Percentiles rank a stretch among this genome's conserved stretches.
phyloP scores from a whole-genome alignment of 2,888 invertebrate genomes.

The Isoperla grammatica region DNA sequence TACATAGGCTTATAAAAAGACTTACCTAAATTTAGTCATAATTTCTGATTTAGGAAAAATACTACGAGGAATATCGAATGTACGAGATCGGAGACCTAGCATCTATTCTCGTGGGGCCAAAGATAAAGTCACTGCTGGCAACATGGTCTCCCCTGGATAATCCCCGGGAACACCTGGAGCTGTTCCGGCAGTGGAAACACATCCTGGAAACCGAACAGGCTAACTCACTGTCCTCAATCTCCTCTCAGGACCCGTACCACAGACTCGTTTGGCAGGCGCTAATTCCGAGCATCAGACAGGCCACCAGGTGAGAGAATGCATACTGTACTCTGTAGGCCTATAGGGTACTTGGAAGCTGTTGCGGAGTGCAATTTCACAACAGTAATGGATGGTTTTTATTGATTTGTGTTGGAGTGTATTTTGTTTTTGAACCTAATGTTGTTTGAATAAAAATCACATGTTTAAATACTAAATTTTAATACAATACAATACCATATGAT shows the following conservation, averaged over 20 bases:
- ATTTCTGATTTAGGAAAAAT: slow-evolving; percentile 49
- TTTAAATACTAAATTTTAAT: too few species aligned
- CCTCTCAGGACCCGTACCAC: slow-evolving; percentile 64
- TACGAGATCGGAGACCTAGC: slow-evolving; percentile 81
- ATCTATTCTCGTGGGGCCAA: slow-evolving; percentile 75
- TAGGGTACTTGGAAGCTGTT: too few species aligned
- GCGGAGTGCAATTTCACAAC: too few species aligned
- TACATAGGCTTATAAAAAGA: too few species aligned
- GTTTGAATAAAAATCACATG: too few species aligned
- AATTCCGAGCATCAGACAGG: slow-evolving; percentile 73
- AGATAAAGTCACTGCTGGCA: slow-evolving; percentile 67
- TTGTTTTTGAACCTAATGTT: too few species aligned
- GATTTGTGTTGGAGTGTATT: too few species aligned
- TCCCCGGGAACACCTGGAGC: slow-evolving; percentile 58
- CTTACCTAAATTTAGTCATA: slow-evolving; percentile 22
- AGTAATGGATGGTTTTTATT: too few species aligned
- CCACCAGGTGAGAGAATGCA: slow-evolving; percentile 69
- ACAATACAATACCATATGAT: too few species aligned
- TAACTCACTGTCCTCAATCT: slow-evolving; percentile 41
- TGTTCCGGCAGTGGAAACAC: slow-evolving; percentile 65
- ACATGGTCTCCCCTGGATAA: slow-evolving; percentile 74
- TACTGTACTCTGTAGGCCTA: too few species aligned
- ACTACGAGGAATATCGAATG: slow-evolving; percentile 71
- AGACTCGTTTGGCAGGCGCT: slow-evolving; percentile 85
- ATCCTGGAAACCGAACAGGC: slow-evolving; percentile 48